Conservation (phyloP, 2,797 vertebrate species). For the Crocodylus rhombifer region DNA sequence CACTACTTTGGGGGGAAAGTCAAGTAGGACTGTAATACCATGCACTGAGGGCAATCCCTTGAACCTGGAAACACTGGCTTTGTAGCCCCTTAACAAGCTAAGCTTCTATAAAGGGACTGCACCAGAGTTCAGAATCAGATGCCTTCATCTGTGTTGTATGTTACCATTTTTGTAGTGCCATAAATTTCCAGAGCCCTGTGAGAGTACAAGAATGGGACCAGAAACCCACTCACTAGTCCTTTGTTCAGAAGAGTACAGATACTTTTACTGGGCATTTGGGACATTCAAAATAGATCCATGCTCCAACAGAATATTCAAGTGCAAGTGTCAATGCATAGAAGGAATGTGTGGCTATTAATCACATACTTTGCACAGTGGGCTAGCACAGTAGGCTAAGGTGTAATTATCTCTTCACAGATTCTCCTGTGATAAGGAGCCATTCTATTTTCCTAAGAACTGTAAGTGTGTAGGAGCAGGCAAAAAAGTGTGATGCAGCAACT, state of each 20-base stretch:
- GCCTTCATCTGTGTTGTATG: background rate
- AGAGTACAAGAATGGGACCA: no score
- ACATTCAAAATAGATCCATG: background rate
- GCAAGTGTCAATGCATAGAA: no score
- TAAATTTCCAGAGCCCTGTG: background rate
- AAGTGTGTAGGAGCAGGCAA: background rate
- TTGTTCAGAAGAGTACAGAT: no score
- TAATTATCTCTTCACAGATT: background rate
- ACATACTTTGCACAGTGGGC: background rate
- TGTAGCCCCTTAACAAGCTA: background rate
- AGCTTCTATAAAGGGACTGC: background rate
- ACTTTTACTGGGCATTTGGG: background rate
- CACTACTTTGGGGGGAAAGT: accelerated
- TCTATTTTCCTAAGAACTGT: background rate
- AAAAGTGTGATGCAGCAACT: background rate
- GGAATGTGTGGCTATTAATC: background rate
- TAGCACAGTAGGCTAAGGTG: background rate
- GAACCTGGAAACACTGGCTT: background rate
- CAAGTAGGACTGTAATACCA: background rate
- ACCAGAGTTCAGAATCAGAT: background rate
- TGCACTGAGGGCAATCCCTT: background rate
- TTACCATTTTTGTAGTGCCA: background rate
- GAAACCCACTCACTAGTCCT: no score
- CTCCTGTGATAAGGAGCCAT: background rate
- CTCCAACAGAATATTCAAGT: no score